Evolutionary conservation across 2,888 invertebrate species (phyloP).

Genomic region (Syrista parreyssii): DNA sequence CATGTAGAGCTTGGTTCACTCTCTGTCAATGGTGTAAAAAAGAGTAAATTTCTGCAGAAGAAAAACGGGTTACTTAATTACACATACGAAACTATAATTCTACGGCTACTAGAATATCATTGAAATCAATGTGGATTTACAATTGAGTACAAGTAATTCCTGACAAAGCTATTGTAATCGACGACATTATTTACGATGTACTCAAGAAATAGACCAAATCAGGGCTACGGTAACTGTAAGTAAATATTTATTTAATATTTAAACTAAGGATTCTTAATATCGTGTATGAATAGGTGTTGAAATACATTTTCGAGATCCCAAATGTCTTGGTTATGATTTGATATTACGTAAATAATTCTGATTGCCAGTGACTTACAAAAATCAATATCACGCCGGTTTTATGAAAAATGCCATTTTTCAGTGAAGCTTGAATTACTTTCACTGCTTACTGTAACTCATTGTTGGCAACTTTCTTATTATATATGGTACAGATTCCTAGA

Average conservation of each 20-base stretch:
- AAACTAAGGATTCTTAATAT: not conserved
- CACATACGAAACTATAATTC: not conserved
- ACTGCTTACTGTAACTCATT: not conserved
- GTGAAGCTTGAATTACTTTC: not conserved
- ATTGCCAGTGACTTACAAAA: conserved; percentile 15
- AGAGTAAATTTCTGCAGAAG: not conserved
- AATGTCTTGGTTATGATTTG: not conserved
- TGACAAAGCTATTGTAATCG: not conserved
- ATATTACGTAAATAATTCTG: not conserved
- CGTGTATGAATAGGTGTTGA: not conserved
- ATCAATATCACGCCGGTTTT: conserved; percentile 32
- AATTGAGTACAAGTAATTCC: not conserved
- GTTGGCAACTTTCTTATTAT: not conserved
- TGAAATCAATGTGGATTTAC: not conserved
- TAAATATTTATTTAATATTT: not conserved
- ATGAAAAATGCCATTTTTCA: conserved; percentile 29
- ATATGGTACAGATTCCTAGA: not conserved
- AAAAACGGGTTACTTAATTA: not conserved
- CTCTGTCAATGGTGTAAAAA: not conserved
- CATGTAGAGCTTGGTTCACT: not conserved
- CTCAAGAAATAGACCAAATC: conserved; percentile 38
- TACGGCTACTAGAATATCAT: not conserved
- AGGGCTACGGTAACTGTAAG: conserved; percentile 35
- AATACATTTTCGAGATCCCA: not conserved
- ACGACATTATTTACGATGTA: conserved; percentile 29